Conservation (phyloP, 2,888 invertebrate species). For the Carpatolechia fugitivella region DNA sequence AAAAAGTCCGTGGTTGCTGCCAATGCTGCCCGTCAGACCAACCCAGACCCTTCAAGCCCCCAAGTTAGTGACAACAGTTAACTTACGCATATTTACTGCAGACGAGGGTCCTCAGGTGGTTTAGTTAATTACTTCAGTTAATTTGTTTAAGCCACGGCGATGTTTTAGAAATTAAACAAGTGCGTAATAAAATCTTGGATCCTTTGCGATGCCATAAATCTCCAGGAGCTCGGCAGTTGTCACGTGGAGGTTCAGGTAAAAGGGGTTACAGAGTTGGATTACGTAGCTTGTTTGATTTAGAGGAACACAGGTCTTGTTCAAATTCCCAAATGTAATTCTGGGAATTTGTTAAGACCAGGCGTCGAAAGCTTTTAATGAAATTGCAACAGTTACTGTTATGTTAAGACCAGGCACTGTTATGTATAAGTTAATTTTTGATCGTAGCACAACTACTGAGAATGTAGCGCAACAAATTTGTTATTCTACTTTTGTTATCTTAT, state of each 20-base stretch:
- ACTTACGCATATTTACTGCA: background rate
- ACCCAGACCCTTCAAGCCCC: background rate
- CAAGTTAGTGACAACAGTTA: conserved; percentile 2
- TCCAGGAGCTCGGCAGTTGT: conserved; percentile 33
- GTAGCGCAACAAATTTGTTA: no score
- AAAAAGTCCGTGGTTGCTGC: no score
- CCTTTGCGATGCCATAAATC: conserved; percentile 47
- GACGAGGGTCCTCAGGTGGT: conserved; percentile 18
- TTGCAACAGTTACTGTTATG: background rate
- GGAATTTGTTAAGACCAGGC: background rate
- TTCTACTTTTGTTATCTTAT: no score
- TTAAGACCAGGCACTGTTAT: no score
- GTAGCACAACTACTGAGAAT: no score
- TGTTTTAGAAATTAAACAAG: conserved; percentile 53
- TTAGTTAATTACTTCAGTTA: conserved; percentile 38
- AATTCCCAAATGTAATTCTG: background rate
- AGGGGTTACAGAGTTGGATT: background rate
- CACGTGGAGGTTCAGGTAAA: conserved; percentile 19
- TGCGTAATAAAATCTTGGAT: conserved; percentile 53
- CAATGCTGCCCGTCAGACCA: no score
- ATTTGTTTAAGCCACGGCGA: conserved; percentile 38
- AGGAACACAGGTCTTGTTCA: background rate
- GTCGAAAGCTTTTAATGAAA: no score
- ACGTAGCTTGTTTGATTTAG: background rate
- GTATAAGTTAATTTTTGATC: no score